Evolutionary conservation across 2,888 invertebrate species (phyloP).

Genomic region (Orthosia gothica): DNA sequence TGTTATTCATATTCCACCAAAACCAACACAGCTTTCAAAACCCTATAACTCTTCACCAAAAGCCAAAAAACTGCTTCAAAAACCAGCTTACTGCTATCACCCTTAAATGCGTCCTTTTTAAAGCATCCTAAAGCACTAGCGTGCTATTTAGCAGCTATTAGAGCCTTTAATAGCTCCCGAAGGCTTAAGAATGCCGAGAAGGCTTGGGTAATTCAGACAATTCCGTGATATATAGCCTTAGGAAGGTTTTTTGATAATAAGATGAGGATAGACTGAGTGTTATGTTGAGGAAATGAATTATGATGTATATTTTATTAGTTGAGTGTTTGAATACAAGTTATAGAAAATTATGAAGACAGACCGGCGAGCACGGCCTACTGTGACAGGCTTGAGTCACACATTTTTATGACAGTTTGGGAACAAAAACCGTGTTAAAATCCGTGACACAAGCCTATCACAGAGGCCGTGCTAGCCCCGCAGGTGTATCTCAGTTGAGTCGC

Average conservation of each 20-base stretch:
- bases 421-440: too few relatives aligned
- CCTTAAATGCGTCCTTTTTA: constrained; percentile 33
- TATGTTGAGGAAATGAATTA: neutral
- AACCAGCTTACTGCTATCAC: neutral
- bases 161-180: constrained; percentile 55
- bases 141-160: constrained; percentile 60
- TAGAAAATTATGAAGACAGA: too few relatives aligned
- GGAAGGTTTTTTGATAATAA: constrained; percentile 42
- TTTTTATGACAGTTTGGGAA: too few relatives aligned
- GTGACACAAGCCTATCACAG: too few relatives aligned
- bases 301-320: neutral
- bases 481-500: too few relatives aligned
- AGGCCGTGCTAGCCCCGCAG: too few relatives aligned
- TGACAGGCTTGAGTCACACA: too few relatives aligned
- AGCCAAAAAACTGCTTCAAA: constrained; percentile 10
- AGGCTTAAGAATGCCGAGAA: constrained; percentile 51
- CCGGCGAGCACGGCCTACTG: too few relatives aligned
- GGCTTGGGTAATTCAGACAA: constrained; percentile 45
- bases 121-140: constrained; percentile 45
- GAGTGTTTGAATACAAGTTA: neutral
- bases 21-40: too few relatives aligned
- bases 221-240: constrained; percentile 39
- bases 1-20: too few relatives aligned
- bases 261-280: neutral
- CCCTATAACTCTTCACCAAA: neutral